A percentile compares a stretch with the other conserved stretches of the same genome.
These are phyloP conservation scores for Lithobius niger DNA, from an alignment of 1,140 invertebrate species.

Conservation along the genomic window DNA sequence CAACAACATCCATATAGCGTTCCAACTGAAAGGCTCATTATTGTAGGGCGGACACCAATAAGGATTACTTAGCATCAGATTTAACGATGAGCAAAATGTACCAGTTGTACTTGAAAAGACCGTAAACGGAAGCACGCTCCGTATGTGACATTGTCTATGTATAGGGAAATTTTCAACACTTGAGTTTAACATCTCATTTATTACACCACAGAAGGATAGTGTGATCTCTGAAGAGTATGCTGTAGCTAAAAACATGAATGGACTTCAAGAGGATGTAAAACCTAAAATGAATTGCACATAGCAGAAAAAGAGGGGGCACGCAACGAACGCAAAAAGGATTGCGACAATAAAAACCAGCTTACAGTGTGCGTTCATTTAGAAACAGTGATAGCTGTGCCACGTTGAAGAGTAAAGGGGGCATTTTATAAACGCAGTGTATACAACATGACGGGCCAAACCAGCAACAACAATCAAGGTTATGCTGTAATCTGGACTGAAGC, in stretches of 20 bases:
- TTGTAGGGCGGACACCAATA: no score
- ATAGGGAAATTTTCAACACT: not conserved
- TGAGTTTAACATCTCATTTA: not conserved
- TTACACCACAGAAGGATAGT: not conserved
- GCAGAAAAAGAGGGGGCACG: not conserved
- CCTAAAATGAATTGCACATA: not conserved
- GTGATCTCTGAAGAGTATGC: not conserved
- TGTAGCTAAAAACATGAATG: not conserved
- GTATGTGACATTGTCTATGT: no score
- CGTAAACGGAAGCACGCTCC: no score
- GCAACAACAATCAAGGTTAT: not conserved
- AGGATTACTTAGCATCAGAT: no score
- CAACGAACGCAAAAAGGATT: not conserved
- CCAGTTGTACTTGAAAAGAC: no score
- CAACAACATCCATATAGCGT: no score
- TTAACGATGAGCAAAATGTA: no score
- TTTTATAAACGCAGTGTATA: not conserved
- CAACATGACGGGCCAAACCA: not conserved
- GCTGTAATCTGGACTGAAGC: not conserved
- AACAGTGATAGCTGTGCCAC: not conserved
- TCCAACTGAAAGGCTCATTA: no score
- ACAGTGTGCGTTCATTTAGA: not conserved
- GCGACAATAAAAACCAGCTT: not conserved
- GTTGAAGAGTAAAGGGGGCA: not conserved
- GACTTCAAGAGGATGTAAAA: not conserved